Conservation (phyloP, 2,888 invertebrate genomes). For the Hyposoter dolosus region DNA sequence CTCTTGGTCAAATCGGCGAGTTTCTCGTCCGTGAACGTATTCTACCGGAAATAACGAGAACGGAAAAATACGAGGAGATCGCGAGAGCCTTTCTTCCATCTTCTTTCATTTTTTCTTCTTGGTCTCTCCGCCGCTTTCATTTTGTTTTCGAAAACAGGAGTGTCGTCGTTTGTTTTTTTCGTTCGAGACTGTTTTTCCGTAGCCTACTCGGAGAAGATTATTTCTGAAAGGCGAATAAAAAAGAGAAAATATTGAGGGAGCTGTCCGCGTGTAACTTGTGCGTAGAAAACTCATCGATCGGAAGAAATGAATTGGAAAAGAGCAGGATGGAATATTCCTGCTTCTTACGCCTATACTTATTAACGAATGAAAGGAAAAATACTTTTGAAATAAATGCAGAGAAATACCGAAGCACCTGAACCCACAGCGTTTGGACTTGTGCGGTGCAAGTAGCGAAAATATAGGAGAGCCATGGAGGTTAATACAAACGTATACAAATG, state of each 20-base stretch:
- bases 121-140: not conserved
- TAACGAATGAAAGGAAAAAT: not conserved
- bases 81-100: slow-evolving; percentile 29
- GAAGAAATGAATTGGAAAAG: not conserved
- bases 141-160: slow-evolving; percentile 52
- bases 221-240: slow-evolving; percentile 26
- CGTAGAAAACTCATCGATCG: slow-evolving; percentile 8
- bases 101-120: not conserved
- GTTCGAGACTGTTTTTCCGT: slow-evolving; percentile 18
- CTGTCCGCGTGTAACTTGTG: not conserved
- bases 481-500: slow-evolving; percentile 62
- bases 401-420: slow-evolving; percentile 9
- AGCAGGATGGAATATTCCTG: not conserved
- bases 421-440: slow-evolving; percentile 22
- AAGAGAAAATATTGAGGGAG: slow-evolving; percentile 24
- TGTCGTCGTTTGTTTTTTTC: slow-evolving; percentile 51
- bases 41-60: slow-evolving; percentile 73
- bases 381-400: not conserved
- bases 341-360: not conserved
- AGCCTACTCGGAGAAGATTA: slow-evolving; percentile 30
- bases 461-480: slow-evolving; percentile 16
- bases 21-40: slow-evolving; percentile 66
- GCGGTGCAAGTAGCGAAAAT: slow-evolving; percentile 11
- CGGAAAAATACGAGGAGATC: slow-evolving; percentile 58
- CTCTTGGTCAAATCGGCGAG: slow-evolving; percentile 64